Base-by-base conservation (phyloP, 2,797 vertebrate genomes). In the Poeciliopsis turneri region DNA sequence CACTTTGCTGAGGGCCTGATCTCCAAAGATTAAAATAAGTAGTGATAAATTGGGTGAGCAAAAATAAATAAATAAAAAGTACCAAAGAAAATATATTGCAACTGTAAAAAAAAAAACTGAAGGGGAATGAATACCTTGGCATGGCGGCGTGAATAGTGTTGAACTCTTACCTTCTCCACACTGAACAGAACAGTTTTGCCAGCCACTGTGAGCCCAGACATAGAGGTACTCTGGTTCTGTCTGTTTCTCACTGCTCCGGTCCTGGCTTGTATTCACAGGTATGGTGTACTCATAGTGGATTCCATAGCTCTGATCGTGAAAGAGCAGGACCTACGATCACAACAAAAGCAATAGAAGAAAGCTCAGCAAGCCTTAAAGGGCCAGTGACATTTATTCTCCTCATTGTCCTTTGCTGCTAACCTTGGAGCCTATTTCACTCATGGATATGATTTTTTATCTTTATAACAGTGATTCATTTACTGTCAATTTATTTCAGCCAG, bases 251-350 rank as follows among this genome's bases (percentile, higher is more conserved):
- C 83, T 94, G 84, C 94, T 95, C 86, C 95, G 94, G 66, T 94
- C 89, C 85, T 95, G 90, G 0, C 95, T 95, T 49, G 92, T 91
- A 93, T 98, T 99, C 83, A 98, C 94, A 25, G 97, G 96, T 84
- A 99, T 93, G 0, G 98, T 99, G 92, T 99, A 99, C 86, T 99
- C 98, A 2, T 99, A 99, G 91, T 99, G 98, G 89, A 99, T 98
- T 59, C 97, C 97, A 0, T 97, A 99, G 79, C 97, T 98, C 89
- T 98, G 97, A 93, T 99, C 98, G 2, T 99, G 98, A 89, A 99
- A 99, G 16, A 99, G 87, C 89, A 99, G 93, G 82, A 99, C 97
- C 98, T 99, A 94, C 71, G 77, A 61, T 78, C 78, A 82, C 70
- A 49, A 74, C 80, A 30, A 69, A 39, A 51, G 33, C 1, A 33